Conservation (phyloP, 2,797 vertebrate species). For the Poeciliopsis gracilis region DNA sequence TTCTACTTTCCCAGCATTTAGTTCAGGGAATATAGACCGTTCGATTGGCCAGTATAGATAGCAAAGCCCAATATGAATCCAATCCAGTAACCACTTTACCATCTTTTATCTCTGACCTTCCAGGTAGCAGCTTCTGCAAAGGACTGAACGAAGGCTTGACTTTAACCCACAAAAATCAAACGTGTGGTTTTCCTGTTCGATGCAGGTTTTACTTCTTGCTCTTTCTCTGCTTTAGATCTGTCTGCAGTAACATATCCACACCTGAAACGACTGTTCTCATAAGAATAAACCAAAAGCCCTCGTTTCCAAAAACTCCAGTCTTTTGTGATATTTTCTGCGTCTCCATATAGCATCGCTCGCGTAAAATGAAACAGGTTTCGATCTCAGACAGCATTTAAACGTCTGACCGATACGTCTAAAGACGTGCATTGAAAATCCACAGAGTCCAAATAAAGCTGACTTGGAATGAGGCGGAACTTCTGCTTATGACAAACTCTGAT, state of each 20-base stretch:
- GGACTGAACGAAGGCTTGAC: not conserved
- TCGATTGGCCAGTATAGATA: not conserved
- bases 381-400: not conserved
- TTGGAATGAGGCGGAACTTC: slow-evolving; percentile 12
- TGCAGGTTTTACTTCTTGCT: not conserved
- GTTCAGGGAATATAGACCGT: not conserved
- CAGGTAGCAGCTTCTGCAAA: not conserved
- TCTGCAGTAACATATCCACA: not conserved
- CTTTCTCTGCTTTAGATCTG: not conserved
- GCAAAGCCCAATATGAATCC: not conserved
- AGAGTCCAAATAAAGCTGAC: not conserved
- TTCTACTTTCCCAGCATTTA: not conserved
- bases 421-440: slow-evolving; percentile 7
- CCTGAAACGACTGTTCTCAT: not conserved
- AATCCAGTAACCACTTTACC: not conserved
- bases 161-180: not conserved
- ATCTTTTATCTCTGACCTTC: not conserved
- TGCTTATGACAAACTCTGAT: slow-evolving; percentile 38
- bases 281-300: not conserved
- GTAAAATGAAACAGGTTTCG: not conserved
- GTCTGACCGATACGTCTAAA: not conserved
- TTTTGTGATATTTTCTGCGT: not conserved
- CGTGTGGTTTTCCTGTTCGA: not conserved
- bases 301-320: not conserved
- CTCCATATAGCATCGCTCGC: not conserved